Percentiles rank a stretch among this genome's conserved stretches.
Evolutionary conservation across 2,888 invertebrate species (phyloP).

Genomic region (Orthosia cruda): DNA sequence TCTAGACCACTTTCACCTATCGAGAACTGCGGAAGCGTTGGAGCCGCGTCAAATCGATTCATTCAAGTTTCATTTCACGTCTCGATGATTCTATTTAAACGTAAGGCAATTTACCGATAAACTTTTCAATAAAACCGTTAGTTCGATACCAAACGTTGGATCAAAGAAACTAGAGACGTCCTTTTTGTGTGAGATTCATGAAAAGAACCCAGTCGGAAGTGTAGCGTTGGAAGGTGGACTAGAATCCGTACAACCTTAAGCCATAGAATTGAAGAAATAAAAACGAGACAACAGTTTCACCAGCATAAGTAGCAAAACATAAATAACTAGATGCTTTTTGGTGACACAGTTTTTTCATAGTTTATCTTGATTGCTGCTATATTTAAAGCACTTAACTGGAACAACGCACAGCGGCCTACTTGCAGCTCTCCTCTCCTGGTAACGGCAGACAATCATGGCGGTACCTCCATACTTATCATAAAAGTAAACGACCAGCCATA

Average conservation of each 20-base stretch:
- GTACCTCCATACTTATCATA: constrained; percentile 42
- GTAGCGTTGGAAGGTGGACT: constrained; percentile 28
- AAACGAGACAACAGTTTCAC: constrained; percentile 22
- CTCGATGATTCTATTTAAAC: constrained; percentile 69
- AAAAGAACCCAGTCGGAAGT: constrained; percentile 40
- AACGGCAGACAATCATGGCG: constrained; percentile 42
- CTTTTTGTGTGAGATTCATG: constrained; percentile 33
- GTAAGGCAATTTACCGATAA: constrained; percentile 58
- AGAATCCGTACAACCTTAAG: constrained; percentile 7
- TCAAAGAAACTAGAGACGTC: constrained; percentile 29
- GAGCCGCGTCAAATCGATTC: constrained; percentile 75
- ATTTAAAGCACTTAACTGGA: constrained; percentile 30
- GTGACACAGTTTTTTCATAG: constrained; percentile 32
- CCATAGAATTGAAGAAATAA: constrained; percentile 26
- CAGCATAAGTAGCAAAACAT: constrained; percentile 10
- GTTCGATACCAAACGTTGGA: constrained; percentile 31
- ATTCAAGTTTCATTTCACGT: constrained; percentile 76
- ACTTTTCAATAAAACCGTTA: constrained; percentile 60
- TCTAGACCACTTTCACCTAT: constrained; percentile 73
- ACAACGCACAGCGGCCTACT: constrained; percentile 27
- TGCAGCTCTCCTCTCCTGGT: constrained; percentile 25
- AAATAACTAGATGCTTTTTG: constrained; percentile 5
- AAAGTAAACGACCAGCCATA: constrained; percentile 44
- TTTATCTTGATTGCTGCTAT: constrained; percentile 36
- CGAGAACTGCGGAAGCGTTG: constrained; percentile 71